Base-by-base conservation (phyloP, 1,140 invertebrate species). In the Halictus rubicundus region DNA sequence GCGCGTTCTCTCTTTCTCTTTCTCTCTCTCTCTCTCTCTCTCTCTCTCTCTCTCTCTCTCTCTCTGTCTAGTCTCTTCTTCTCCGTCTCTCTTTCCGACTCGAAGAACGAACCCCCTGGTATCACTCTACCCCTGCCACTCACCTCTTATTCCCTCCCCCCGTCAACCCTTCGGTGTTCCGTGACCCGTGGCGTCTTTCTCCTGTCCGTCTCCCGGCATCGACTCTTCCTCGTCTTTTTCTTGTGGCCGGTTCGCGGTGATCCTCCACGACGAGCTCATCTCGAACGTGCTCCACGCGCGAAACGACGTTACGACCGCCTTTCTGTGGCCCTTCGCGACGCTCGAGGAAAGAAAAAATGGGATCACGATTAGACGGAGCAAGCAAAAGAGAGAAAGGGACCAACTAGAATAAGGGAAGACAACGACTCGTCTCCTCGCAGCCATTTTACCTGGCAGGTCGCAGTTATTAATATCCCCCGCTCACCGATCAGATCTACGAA, bases 241-340 rank as follows among this genome's bases (percentile, higher is more conserved):
- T 76, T 49, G 27, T 42, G 10, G 32, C 46, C 39, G 52, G 32
- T 32, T 32, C 32, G 32, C 32, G 32, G 19, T 2, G 39, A 61
- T 61, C 46, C 39, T 46, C 16, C 49, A 16, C 7, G 42, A 19
- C 21, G 52, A 39, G 32, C 37, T 59, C 64, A 12, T 52, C 46
- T 64, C n/a, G 75, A 78, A 60, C 37, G 52, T 68, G 68, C 68
- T 72, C 74, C 78, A 73, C 75, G 75, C 76, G 75, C 82, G 71
- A 84, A 84, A 84, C 68, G 49, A 81, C 72, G 78, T 85, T 83
- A 83, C 78, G 72, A 69, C 59, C 77, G 77, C 23, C 77, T 80
- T 80, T 82, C 77, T 27, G 54, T 25, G 60, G 27, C 23, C n/a
- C 76, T 12, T 42, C 21, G 66, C 46, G 32, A 71, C 23, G 77